phyloP scores from a whole-genome alignment of 23 tunicate species.

The Styela plicata region DNA sequence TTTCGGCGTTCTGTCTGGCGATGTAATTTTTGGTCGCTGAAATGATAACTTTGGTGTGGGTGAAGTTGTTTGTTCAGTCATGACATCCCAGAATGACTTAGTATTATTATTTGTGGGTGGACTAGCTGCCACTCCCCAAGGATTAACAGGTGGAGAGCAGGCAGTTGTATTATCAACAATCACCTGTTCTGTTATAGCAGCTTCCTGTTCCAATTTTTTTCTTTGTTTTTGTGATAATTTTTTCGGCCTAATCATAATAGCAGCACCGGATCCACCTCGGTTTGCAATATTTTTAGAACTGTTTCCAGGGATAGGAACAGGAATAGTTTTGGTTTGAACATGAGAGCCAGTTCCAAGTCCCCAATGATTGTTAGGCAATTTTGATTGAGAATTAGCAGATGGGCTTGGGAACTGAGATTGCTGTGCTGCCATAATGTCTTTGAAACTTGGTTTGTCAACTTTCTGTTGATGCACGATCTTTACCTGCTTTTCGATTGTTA shows the following conservation, averaged over 20 bases:
- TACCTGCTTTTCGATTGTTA: background rate
- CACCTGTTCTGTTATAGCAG: background rate
- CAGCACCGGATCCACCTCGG: constrained; percentile 14
- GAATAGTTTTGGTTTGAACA: background rate
- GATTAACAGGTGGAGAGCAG: constrained; percentile 27
- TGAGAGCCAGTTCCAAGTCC: background rate
- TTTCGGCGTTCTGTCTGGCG: background rate
- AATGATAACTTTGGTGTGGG: background rate
- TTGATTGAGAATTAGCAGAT: background rate
- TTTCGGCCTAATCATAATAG: constrained; percentile 9
- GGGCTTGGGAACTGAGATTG: background rate
- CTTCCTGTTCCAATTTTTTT: constrained; percentile 31
- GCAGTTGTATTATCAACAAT: background rate
- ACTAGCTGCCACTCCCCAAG: constrained; percentile 44
- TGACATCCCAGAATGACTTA: constrained; percentile 7
- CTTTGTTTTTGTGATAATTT: constrained; percentile 65
- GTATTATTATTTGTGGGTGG: constrained; percentile 7
- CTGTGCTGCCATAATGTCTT: background rate
- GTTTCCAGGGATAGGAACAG: background rate
- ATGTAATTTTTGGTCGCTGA: background rate
- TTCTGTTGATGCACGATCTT: background rate
- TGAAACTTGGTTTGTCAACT: background rate
- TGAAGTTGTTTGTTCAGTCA: background rate
- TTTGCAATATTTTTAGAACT: background rate
- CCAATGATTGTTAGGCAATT: background rate